Evolutionary conservation across 2,888 invertebrate species (phyloP).

Genomic region (Erpobdella octoculata): DNA sequence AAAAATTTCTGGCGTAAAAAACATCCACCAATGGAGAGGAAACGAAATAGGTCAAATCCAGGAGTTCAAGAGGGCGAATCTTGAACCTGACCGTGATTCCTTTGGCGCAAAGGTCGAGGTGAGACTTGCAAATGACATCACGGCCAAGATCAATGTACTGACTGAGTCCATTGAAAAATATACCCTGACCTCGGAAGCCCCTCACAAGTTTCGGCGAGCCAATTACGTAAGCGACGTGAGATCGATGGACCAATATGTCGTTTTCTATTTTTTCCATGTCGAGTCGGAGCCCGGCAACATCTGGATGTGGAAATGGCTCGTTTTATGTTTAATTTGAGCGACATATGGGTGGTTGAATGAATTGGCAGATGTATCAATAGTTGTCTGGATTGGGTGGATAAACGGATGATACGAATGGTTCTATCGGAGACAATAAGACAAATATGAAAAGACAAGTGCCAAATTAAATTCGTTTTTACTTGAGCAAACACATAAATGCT

Average conservation of each 20-base stretch:
- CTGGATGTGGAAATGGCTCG: conserved; percentile 33
- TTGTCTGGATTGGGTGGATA: too few species aligned
- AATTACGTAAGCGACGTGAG: conserved; percentile 30
- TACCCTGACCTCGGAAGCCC: conserved; percentile 32
- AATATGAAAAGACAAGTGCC: too few species aligned
- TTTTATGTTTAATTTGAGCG: too few species aligned
- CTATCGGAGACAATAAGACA: too few species aligned
- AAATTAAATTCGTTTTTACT: too few species aligned
- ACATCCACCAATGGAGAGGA: conserved; percentile 46
- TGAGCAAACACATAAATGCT: too few species aligned
- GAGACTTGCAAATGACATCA: conserved; percentile 44
- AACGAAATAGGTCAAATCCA: conserved; percentile 45
- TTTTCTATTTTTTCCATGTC: conserved; percentile 37
- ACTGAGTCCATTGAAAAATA: conserved; percentile 42
- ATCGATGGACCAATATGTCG: conserved; percentile 31
- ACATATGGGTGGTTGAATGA: too few species aligned
- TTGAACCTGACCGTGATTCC: conserved; percentile 45
- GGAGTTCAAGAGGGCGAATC: conserved; percentile 41
- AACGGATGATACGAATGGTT: too few species aligned
- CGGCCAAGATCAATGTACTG: conserved; percentile 48
- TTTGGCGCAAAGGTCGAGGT: conserved; percentile 43
- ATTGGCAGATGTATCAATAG: too few species aligned
- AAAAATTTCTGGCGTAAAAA: conserved; percentile 40
- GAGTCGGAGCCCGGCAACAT: conserved; percentile 35
- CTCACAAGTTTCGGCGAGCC: conserved; percentile 27